phyloP scores from a whole-genome alignment of 2,113 vertebrate genomes.

The Erinaceus europaeus region DNA sequence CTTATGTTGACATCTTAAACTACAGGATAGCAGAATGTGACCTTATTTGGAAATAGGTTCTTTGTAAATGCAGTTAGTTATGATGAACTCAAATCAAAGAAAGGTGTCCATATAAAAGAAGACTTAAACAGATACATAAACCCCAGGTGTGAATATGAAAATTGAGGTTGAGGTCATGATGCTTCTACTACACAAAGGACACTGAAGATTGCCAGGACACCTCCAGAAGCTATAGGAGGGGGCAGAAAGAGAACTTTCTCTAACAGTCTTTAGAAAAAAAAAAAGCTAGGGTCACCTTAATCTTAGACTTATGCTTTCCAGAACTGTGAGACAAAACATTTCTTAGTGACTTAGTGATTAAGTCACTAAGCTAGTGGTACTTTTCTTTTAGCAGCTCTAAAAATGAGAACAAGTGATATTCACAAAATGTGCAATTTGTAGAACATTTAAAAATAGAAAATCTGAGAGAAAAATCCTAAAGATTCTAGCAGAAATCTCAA shows the following conservation, averaged over 20 bases:
- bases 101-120: not conserved
- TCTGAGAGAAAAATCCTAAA: too few species aligned
- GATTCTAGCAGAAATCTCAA: too few species aligned
- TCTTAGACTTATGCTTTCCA: not conserved
- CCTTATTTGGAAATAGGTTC: too few species aligned
- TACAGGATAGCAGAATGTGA: not conserved
- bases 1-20: not conserved
- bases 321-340: rapidly evolving
- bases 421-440: not conserved
- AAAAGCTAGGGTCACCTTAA: too few species aligned
- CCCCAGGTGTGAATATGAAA: not conserved
- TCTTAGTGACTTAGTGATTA: not conserved
- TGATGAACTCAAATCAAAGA: too few species aligned
- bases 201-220: not conserved
- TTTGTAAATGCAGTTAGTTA: too few species aligned
- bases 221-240: not conserved
- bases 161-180: not conserved
- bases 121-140: not conserved
- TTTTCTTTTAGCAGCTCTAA: not conserved
- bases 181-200: not conserved
- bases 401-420: not conserved
- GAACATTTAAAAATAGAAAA: not conserved
- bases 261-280: not conserved
- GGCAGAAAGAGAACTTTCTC: too few species aligned
- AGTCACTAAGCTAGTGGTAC: not conserved